Conservation (phyloP, 2,797 vertebrate genomes). For the Cryptoblepharus egeriae region DNA sequence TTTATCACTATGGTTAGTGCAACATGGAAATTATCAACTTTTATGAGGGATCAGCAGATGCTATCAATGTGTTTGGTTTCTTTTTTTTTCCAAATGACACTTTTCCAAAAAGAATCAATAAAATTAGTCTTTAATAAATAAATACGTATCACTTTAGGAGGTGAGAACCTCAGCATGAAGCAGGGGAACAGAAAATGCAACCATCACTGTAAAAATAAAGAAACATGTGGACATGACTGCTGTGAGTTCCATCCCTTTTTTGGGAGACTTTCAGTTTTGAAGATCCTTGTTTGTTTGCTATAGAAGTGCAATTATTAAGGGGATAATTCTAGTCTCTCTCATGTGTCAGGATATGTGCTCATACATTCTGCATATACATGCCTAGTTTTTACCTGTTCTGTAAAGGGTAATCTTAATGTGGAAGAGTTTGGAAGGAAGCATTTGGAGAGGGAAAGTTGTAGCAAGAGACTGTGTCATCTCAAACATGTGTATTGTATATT, state of each 20-base stretch:
- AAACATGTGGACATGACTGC: conserved; percentile 91
- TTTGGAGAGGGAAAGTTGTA: background rate
- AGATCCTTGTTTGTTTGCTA: background rate
- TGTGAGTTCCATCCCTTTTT: conserved; percentile 84
- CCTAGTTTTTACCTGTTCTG: background rate
- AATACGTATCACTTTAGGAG: conserved; percentile 64
- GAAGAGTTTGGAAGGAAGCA: background rate
- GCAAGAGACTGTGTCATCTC: background rate
- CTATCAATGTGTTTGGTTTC: background rate
- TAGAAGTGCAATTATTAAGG: background rate
- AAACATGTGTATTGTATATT: background rate
- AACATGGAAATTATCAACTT: background rate
- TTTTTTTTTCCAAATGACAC: background rate
- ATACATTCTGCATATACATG: background rate
- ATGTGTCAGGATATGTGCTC: background rate
- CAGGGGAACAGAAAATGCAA: conserved; percentile 86
- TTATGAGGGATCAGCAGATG: background rate
- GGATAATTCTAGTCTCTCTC: background rate
- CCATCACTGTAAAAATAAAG: conserved; percentile 96
- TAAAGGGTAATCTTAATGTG: background rate
- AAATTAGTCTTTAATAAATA: background rate
- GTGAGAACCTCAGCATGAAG: conserved; percentile 64
- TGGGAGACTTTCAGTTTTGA: conserved; percentile 24
- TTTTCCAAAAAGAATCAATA: background rate
- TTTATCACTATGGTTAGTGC: background rate